These are phyloP conservation scores for Calonectris borealis DNA, from an alignment of 2,113 vertebrate genomes.

Conservation along the genomic window DNA sequence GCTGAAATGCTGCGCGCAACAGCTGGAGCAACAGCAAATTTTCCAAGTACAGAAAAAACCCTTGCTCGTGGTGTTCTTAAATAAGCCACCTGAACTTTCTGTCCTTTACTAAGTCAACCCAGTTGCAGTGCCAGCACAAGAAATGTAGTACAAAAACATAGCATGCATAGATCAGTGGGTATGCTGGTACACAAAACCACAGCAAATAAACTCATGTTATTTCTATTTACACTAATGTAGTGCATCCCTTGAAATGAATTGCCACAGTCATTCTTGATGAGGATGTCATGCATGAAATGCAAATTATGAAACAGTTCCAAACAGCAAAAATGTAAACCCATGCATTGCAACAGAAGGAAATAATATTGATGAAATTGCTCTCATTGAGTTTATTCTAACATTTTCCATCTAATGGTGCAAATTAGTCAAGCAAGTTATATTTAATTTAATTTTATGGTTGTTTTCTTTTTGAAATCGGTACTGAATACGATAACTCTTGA, in stretches of 20 bases:
- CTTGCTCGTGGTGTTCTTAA: not conserved
- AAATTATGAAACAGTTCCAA: conserved; percentile 33
- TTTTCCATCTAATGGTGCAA: conserved; percentile 13
- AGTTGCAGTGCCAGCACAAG: not conserved
- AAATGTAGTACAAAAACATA: not conserved
- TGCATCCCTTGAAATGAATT: not conserved
- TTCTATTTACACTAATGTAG: not conserved
- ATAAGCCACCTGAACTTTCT: not conserved
- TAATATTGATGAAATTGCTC: not conserved
- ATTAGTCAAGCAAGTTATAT: conserved; percentile 36
- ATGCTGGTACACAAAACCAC: not conserved
- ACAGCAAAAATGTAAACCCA: not conserved
- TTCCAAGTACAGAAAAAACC: not conserved
- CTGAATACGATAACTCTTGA: conserved; percentile 27
- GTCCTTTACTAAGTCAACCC: not conserved
- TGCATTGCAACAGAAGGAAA: conserved; percentile 12
- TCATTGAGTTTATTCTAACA: conserved; percentile 8
- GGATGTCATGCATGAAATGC: conserved; percentile 1
- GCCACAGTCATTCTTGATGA: not conserved
- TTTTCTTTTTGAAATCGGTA: conserved; percentile 36
- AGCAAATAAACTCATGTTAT: not conserved
- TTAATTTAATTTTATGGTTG: conserved; percentile 49
- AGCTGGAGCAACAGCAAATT: not conserved
- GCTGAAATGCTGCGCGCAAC: not conserved
- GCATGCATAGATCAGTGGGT: not conserved